Evolutionary conservation across 2,888 invertebrate species (phyloP), one percentile per base, ranked within the genome.

Genomic region (Pocota personata): DNA sequence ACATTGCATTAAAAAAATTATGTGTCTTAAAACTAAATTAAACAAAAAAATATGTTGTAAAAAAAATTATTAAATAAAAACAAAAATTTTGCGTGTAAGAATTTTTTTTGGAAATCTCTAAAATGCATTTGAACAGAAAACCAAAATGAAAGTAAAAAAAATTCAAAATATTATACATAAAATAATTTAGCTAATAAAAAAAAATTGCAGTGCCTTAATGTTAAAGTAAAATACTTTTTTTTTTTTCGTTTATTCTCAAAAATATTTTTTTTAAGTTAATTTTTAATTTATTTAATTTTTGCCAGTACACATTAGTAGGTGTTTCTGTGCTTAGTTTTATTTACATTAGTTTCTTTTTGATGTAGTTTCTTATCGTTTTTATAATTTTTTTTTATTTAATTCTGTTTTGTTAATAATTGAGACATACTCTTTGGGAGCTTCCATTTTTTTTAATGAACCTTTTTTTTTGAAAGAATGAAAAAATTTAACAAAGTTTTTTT

Each of bases 171-270:
- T 67, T 32, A 62, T 35, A 43, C 21, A 58, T 30, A 55, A 10
- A 50, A 19, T 64, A 71, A 46, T 14, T 58, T 40, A 66, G 30
- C n/a, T 58, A 57, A 30, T 60, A 72, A 24, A 46, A 10, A 46
- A 55, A 73, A 76, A 50, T 37, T 76, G 52, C 72, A 86, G 86
- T 86, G 86, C 86, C 86, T 86, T 86, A 86, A 77, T 52, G 8
- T 86, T 52, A 57, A 46, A 21, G 37, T 58, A 58, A 3, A 62
- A 43, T 43, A 21, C 6, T 48, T 48, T 62, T 24, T 27, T 57
- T 16, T 32, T 19, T 48, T 75, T 24, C 24, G 37, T 55, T 67
- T 75, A 37, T 30, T 62, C 73, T 40, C n/a, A 55, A 27, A 14
- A 27, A n/a, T 12, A 35, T 62, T 10, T 69, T 16, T 30, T 55